Evolutionary conservation across 2,888 invertebrate species (phyloP).

Genomic region (Megamerina dolium): DNA sequence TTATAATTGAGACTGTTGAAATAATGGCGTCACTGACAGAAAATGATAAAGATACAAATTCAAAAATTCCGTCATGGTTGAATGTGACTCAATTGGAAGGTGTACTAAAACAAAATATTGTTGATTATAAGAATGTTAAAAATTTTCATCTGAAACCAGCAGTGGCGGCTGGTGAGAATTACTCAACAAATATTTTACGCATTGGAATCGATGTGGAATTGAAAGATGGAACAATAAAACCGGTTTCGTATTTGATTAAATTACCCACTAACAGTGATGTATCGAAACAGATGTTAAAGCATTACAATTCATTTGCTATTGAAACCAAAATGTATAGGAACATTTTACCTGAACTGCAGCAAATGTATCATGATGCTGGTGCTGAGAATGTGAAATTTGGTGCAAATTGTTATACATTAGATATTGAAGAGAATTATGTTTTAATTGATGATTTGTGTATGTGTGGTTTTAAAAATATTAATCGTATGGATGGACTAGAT

Average conservation of each 20-base stretch:
- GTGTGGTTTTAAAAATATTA: conserved; percentile 28
- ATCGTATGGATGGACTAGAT: conserved; percentile 31
- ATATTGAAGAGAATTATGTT: conserved; percentile 8
- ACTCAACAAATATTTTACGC: conserved; percentile 33
- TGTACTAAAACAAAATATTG: conserved; percentile 22
- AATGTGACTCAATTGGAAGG: conserved; percentile 28
- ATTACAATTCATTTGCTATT: conserved; percentile 19
- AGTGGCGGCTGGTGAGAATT: conserved; percentile 36
- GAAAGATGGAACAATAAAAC: conserved; percentile 17
- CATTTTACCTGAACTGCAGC: conserved; percentile 23
- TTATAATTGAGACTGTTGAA: too few species aligned
- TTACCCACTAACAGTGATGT: conserved; percentile 27
- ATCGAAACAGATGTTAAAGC: conserved; percentile 12
- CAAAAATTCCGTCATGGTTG: conserved; percentile 25
- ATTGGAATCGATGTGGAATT: conserved; percentile 21
- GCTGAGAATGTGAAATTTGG: conserved; percentile 17
- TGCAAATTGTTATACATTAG: conserved; percentile 15
- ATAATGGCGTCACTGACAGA: too few species aligned
- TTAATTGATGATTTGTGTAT: conserved; percentile 30
- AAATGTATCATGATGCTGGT: conserved; percentile 21
- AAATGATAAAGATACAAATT: too few species aligned
- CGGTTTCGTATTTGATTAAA: conserved; percentile 31
- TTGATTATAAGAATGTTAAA: conserved; percentile 24
- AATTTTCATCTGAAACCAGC: conserved; percentile 26
- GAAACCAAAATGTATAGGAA: conserved; percentile 18